These are phyloP conservation scores for Drosophila anomelani DNA, from an alignment of 2,888 invertebrate genomes.

Conservation along the genomic window DNA sequence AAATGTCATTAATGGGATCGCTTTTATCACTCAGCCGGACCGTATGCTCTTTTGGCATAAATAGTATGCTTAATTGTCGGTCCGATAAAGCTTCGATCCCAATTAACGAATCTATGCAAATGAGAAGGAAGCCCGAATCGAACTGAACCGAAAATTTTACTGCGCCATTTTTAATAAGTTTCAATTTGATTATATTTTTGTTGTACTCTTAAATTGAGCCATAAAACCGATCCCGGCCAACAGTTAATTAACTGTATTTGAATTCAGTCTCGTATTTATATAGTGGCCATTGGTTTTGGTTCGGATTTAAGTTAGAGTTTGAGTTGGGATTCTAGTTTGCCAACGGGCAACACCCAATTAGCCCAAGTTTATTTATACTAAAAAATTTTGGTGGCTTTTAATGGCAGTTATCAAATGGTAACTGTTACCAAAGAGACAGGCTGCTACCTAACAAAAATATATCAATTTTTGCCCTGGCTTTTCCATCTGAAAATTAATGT, in stretches of 20 bases:
- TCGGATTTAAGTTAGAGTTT: background rate
- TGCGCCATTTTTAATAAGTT: constrained; percentile 70
- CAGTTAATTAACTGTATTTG: constrained; percentile 71
- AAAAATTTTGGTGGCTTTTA: constrained; percentile 60
- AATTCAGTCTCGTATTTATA: constrained; percentile 44
- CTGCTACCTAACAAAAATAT: constrained; percentile 43
- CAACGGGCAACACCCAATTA: constrained; percentile 70
- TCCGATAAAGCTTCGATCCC: constrained; percentile 63
- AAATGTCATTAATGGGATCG: constrained; percentile 65
- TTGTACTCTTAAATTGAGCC: constrained; percentile 67
- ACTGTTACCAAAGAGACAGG: constrained; percentile 56
- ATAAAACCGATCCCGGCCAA: constrained; percentile 62
- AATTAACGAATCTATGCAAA: constrained; percentile 79
- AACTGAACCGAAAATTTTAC: constrained; percentile 54
- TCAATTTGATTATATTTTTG: constrained; percentile 63
- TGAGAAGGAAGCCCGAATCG: constrained; percentile 33
- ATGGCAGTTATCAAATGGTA: constrained; percentile 68
- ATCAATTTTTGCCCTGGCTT: constrained; percentile 32
- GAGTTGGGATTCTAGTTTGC: constrained; percentile 32
- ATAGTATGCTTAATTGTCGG: constrained; percentile 60
- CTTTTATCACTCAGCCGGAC: constrained; percentile 58
- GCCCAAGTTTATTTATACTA: constrained; percentile 64
- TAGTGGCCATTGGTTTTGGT: constrained; percentile 17
- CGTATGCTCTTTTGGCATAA: constrained; percentile 53
- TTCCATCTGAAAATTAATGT: constrained; percentile 51